Evolutionary conservation across 2,797 vertebrate genomes (phyloP), one percentile per base, ranked within the genome.

Genomic region (Hemibagrus guttatus): DNA sequence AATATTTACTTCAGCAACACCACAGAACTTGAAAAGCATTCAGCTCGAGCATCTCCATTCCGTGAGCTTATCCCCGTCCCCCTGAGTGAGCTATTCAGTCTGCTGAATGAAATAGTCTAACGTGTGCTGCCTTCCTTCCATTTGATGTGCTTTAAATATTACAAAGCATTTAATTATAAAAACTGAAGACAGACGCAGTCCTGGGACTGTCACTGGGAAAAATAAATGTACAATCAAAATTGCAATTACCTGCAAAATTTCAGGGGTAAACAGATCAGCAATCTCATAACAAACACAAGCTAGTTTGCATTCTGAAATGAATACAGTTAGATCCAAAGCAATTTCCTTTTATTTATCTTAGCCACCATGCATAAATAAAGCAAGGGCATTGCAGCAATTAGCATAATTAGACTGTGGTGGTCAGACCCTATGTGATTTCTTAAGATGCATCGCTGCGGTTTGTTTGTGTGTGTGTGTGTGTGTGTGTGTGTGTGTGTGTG

Each of bases 311-410:
- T 98, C 97, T 96, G 97, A 97, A 98, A 97, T 97, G 97, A 98
- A 98, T 97, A 98, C 97, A 97, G 97, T 98, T 97, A 97, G 97
- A 98, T 97, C 97, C 97, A 98, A 98, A 98, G 98, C 97, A 99
- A 99, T 99, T 99, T 99, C 96, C 97, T 97, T 97, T 98, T 99
- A 98, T 99, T 99, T 98, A 98, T 98, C 97, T 98, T 97, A 97
- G 97, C 97, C 97, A 96, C 96, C 96, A 95, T 95, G 97, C 97
- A 98, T 98, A 98, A 98, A 99, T 98, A 97, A 97, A 98, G 97
- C 97, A 98, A 98, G 98, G 97, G 97, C 97, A 98, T 98, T 97
- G 96, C 97, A 97, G 96, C 97, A 99, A 98, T 99, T 98, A 98
- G 97, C 98, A 99, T 99, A 99, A 99, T 99, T 98, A 99, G 96